phyloP scores from a whole-genome alignment of 1,140 invertebrate species.

The Trachelipus rathkii region DNA sequence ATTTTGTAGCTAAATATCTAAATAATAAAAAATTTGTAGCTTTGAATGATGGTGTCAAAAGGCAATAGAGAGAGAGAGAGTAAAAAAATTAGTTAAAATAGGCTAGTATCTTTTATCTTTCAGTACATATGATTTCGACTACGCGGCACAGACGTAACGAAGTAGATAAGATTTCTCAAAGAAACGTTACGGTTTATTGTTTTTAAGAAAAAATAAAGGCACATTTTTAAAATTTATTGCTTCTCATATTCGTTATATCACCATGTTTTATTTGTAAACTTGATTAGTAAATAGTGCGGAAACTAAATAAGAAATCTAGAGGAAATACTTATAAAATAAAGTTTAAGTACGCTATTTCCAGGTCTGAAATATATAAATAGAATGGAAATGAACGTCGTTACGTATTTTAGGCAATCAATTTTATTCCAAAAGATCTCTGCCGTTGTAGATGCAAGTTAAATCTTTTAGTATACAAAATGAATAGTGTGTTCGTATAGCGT shows the following conservation, averaged over 20 bases:
- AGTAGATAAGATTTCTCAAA: neutral
- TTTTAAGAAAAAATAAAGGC: neutral
- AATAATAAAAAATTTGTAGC: too few relatives aligned
- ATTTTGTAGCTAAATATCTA: too few relatives aligned
- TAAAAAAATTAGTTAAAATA: too few relatives aligned
- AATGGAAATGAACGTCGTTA: neutral
- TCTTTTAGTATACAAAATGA: neutral
- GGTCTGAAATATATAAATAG: neutral
- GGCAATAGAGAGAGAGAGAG: too few relatives aligned
- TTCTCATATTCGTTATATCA: neutral
- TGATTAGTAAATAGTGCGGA: neutral
- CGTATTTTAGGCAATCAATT: neutral
- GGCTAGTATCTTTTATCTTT: too few relatives aligned
- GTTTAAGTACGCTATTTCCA: neutral
- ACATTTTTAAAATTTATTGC: neutral
- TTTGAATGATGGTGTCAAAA: too few relatives aligned
- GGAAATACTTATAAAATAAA: neutral
- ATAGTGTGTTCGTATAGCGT: neutral
- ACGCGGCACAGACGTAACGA: too few relatives aligned
- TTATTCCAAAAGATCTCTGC: neutral
- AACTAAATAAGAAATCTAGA: neutral
- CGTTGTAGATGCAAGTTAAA: slow-evolving; percentile 1
- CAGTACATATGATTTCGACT: too few relatives aligned
- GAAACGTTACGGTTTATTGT: neutral
- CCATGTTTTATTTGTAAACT: neutral